phyloP scores from a whole-genome alignment of 2,888 invertebrate genomes.

The Diadegma fenestrale region DNA sequence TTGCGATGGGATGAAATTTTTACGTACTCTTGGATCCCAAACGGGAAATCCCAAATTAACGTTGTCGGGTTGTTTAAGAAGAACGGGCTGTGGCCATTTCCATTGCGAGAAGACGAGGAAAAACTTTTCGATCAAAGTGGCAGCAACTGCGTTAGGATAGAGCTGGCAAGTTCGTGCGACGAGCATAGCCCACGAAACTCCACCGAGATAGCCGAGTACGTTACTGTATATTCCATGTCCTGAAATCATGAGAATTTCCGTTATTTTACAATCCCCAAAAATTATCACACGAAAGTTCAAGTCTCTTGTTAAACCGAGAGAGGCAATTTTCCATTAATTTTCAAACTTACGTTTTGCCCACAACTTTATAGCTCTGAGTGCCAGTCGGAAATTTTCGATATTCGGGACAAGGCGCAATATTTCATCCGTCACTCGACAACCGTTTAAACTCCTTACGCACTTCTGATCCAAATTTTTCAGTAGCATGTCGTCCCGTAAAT shows the following conservation, averaged over 20 bases:
- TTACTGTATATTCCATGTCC: constrained; percentile 99
- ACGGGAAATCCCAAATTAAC: constrained; percentile 96
- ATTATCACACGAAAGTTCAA: constrained; percentile 35
- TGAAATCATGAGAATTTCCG: constrained; percentile 81
- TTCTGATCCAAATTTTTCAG: constrained; percentile 98
- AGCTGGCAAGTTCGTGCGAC: constrained; percentile 99
- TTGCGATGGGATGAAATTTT: not conserved
- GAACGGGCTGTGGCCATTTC: constrained; percentile 99
- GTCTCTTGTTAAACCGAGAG: not conserved
- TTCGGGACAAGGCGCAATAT: constrained; percentile 98
- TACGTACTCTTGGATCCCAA: constrained; percentile 97
- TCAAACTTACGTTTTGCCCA: constrained; percentile 97
- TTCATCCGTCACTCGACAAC: constrained; percentile 99
- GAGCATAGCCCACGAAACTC: constrained; percentile 99
- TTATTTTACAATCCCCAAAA: constrained; percentile 37
- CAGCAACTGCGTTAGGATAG: constrained; percentile 98
- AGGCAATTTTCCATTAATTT: constrained; percentile 22
- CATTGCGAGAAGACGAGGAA: constrained; percentile 99
- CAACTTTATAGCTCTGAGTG: constrained; percentile 97
- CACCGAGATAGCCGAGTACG: constrained; percentile 98
- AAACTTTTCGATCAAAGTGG: constrained; percentile 98
- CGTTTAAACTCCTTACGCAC: constrained; percentile 98
- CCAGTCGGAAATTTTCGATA: constrained; percentile 96
- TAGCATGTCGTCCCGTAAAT: constrained; percentile 95
- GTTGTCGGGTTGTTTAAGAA: constrained; percentile 96